phyloP scores from a whole-genome alignment of 2,113 vertebrate genomes.

The Nothocercus nigrocapillus region DNA sequence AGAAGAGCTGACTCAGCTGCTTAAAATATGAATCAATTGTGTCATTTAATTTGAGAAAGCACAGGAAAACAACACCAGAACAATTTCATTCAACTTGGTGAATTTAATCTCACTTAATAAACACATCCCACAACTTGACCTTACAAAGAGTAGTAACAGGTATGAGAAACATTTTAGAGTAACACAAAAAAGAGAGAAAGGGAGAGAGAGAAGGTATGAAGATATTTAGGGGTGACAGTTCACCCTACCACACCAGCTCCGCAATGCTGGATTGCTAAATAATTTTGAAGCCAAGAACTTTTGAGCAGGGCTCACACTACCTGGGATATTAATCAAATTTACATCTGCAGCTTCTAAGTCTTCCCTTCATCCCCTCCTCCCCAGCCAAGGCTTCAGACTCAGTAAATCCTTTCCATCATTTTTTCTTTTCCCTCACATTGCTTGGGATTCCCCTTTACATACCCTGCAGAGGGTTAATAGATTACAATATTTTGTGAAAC shows the following conservation, averaged over 20 bases:
- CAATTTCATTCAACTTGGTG: neutral
- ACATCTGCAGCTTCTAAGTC: neutral
- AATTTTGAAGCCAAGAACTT: neutral
- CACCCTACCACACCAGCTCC: neutral
- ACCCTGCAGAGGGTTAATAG: neutral
- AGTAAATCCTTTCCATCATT: neutral
- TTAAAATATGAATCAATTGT: neutral
- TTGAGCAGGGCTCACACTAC: neutral
- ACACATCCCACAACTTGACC: neutral
- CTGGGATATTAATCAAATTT: neutral
- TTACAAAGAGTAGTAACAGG: neutral
- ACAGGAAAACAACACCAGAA: neutral
- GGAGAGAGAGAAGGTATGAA: neutral
- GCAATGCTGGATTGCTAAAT: neutral
- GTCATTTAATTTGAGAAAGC: neutral
- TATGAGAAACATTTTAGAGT: neutral
- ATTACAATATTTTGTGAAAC: neutral
- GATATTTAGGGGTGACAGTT: neutral
- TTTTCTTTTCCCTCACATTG: accelerated
- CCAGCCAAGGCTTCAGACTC: neutral
- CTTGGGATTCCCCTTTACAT: neutral
- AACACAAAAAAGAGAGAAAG: neutral
- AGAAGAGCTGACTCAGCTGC: neutral
- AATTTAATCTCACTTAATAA: neutral
- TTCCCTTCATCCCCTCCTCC: neutral